A percentile compares a stretch with the other conserved stretches of the same genome.
These are phyloP conservation scores for Toxotes jaculatrix DNA, from an alignment of 2,113 vertebrate genomes.

Conservation along the genomic window DNA sequence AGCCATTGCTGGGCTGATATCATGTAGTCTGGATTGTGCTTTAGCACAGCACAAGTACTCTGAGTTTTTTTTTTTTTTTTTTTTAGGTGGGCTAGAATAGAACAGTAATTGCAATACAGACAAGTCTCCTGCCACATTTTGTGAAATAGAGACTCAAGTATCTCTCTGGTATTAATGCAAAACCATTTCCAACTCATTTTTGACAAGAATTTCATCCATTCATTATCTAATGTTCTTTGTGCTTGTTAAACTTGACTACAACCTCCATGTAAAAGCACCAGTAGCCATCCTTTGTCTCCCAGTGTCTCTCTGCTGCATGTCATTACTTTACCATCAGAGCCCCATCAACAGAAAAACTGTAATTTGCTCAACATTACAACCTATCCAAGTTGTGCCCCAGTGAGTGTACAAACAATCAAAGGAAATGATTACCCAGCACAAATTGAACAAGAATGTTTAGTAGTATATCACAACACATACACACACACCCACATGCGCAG, in stretches of 20 bases:
- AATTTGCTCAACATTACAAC: slow-evolving; percentile 14
- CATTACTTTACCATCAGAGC: slow-evolving; percentile 4
- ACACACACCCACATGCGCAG: background rate
- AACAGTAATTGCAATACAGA: background rate
- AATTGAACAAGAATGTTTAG: slow-evolving; percentile 9
- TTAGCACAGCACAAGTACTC: no score
- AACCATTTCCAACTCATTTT: background rate
- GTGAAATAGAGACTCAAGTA: background rate
- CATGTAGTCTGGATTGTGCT: no score
- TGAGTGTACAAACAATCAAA: slow-evolving; percentile 41
- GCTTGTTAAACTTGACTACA: background rate
- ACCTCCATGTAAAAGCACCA: background rate
- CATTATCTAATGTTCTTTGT: background rate
- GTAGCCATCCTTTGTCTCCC: background rate
- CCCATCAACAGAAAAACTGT: background rate
- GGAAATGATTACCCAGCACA: slow-evolving; percentile 37
- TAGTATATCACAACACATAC: background rate
- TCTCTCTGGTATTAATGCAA: background rate
- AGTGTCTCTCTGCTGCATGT: background rate
- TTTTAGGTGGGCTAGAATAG: no score
- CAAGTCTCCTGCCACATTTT: background rate
- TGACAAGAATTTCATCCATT: background rate
- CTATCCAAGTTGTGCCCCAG: slow-evolving; percentile 12
- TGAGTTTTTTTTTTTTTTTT: no score
- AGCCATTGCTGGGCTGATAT: no score